Evolutionary conservation across 2,113 vertebrate species (phyloP), one percentile per base, ranked within the genome.

Genomic region (Pimephales promelas): DNA sequence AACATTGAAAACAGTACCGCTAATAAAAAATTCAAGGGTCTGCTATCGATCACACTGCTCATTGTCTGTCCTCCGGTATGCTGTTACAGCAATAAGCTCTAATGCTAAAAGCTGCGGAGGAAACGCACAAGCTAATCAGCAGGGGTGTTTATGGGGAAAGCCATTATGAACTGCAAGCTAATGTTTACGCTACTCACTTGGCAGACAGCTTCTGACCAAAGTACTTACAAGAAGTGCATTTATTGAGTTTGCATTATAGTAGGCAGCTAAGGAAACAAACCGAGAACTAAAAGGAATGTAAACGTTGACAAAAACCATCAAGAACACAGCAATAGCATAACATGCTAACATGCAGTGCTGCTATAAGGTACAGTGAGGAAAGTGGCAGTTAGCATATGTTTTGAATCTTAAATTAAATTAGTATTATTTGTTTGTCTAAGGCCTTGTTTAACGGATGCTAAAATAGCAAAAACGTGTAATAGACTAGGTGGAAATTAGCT

Each of bases 21-120:
- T 56, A 57, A 76, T 76, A 57, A 57, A 76, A 20, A 57, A 76
- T 57, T 57, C 10, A 76, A 76, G 74, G 20, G 57, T 76, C 56
- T 57, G 74, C 49, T 8, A 76, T 76, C 52, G 74, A 76, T 57
- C 74, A 57, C 5, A 16, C 31, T 9, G 49, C 74, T 76, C 52
- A 76, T 57, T 34, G 52, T 47, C 72, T 49, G 14, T 49, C 72
- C 72, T 28, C 72, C 24, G n/a, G 45, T 76, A n/a, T 77, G 31
- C 49, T 40, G 52, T 76, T 16, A 24, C 74, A 76, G 74, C 74
- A 76, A 76, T 76, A 76, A 76, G 20, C 74, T 59, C 13, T 77
- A 59, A 77, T 31, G 13, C 74, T 77, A 77, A 59, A 40, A 57
- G 74, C 52, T 24, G 52, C 16, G 74, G 22, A 9, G 52, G 74